Conservation (phyloP, 92 coral and sea anemone genomes). For the Epizoanthus fatuus region DNA sequence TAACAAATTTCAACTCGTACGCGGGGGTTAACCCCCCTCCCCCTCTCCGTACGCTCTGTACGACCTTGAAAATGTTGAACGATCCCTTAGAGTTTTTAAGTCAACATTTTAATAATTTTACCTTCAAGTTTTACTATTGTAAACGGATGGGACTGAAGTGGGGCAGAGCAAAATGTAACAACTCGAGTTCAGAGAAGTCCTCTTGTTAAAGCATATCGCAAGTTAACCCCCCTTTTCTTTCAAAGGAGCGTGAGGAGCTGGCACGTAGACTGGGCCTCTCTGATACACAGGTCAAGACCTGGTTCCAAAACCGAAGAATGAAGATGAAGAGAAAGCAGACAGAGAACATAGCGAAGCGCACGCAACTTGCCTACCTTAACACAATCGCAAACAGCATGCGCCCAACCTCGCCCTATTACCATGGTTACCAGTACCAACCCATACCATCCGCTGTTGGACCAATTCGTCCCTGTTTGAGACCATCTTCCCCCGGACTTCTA, state of each 20-base stretch:
- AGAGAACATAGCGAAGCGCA: not conserved
- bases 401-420: not conserved
- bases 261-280: constrained; percentile 24
- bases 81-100: no score
- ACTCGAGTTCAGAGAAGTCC: not conserved
- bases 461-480: constrained; percentile 14
- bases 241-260: constrained; percentile 41
- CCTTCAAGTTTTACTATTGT: no score
- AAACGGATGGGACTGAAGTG: not conserved
- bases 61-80: no score
- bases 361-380: constrained; percentile 19
- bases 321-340: constrained; percentile 36
- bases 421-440: constrained; percentile 11
- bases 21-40: no score
- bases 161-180: not conserved
- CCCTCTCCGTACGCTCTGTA: no score
- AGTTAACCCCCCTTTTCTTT: not conserved
- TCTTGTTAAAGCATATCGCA: not conserved
- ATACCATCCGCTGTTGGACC: not conserved
- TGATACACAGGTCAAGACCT: constrained; percentile 38
- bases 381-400: constrained; percentile 16
- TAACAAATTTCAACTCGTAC: no score
- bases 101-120: no score
- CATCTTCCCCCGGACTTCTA: constrained; percentile 26
- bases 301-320: constrained; percentile 47